Conservation (phyloP, 2,888 invertebrate species). For the Argyra leucocephala region DNA sequence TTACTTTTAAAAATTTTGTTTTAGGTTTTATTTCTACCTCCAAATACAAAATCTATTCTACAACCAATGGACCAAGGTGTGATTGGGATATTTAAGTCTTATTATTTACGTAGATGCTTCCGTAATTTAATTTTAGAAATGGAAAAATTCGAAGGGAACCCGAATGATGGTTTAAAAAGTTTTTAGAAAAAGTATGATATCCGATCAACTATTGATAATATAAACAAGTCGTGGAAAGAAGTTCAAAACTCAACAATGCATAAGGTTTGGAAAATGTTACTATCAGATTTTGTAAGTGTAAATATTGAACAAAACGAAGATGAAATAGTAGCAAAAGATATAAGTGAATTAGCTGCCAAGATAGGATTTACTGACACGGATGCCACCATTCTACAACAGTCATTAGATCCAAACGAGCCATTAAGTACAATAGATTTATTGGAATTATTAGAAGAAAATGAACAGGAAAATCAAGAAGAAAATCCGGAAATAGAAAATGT, state of each 20-base stretch:
- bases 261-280: not conserved
- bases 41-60: constrained; percentile 17
- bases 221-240: not conserved
- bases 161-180: not conserved
- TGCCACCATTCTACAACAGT: too few relatives aligned
- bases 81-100: constrained; percentile 7
- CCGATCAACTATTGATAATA: not conserved
- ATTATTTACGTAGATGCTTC: constrained; percentile 11
- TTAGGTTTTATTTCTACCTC: constrained; percentile 12
- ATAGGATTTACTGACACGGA: too few relatives aligned
- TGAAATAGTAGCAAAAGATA: not conserved
- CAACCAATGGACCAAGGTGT: constrained; percentile 12
- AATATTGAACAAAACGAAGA: not conserved
- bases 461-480: not conserved
- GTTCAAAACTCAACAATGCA: not conserved
- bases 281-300: not conserved
- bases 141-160: not conserved
- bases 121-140: not conserved
- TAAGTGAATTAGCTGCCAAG: too few relatives aligned
- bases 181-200: not conserved
- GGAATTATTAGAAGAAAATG: not conserved
- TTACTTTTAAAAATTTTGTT: not conserved
- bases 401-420: too few relatives aligned
- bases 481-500: not conserved
- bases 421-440: too few relatives aligned